These are phyloP conservation scores for Eonycteris spelaea DNA, from an alignment of 2,113 vertebrate species.

Conservation along the genomic window DNA sequence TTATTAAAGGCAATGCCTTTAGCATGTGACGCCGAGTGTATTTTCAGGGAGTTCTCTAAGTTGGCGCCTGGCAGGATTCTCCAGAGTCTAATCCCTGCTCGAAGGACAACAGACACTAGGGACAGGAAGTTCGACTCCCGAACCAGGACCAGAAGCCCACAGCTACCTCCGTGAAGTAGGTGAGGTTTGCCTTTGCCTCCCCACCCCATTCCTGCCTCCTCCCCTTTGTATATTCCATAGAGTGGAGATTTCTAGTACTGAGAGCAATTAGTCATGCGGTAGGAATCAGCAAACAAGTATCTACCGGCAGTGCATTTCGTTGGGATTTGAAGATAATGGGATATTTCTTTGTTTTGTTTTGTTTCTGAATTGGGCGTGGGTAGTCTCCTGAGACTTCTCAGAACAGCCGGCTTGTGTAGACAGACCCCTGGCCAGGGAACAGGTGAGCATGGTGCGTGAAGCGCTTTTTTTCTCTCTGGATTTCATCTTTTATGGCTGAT, in stretches of 20 bases:
- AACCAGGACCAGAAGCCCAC: neutral
- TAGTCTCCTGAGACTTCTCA: neutral
- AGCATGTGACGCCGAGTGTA: neutral
- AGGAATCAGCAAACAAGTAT: neutral
- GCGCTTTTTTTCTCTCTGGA: neutral
- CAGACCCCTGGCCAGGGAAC: neutral
- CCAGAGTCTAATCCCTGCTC: neutral
- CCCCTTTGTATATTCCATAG: accelerated
- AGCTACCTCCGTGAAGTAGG: neutral
- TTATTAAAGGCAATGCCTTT: neutral
- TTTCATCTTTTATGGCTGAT: neutral
- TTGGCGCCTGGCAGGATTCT: neutral
- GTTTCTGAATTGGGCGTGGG: neutral
- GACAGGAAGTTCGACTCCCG: neutral
- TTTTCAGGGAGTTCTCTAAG: neutral
- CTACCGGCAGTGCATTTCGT: neutral
- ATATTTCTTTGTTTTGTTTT: neutral
- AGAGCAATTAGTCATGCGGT: accelerated
- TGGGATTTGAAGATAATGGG: neutral
- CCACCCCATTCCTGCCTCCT: accelerated
- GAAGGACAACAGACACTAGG: neutral
- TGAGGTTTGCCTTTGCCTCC: neutral
- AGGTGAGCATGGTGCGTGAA: accelerated
- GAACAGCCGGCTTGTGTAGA: neutral
- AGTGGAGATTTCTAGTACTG: accelerated